These are phyloP conservation scores for Drosophila bipectinata DNA, from an alignment of 1,140 invertebrate species.

Conservation along the genomic window DNA sequence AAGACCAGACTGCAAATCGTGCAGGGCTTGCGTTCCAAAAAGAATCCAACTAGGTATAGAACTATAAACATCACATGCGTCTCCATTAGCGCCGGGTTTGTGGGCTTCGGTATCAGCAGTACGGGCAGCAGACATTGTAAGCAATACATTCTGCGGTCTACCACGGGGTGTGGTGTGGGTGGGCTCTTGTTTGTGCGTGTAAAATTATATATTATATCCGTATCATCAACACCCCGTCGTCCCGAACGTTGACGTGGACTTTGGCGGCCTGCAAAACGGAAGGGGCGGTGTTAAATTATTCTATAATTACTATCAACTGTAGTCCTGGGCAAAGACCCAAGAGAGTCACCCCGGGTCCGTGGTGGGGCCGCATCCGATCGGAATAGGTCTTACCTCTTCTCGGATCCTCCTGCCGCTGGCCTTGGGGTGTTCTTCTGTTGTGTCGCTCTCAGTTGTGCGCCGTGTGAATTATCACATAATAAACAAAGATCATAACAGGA, in stretches of 20 bases:
- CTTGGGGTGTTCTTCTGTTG: constrained; percentile 10
- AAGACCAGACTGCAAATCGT: constrained; percentile 98
- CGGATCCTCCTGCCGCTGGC: constrained; percentile 14
- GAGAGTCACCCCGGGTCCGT: constrained; percentile 27
- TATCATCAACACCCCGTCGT: constrained; percentile 4
- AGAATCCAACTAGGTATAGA: constrained; percentile 96
- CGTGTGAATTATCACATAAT: constrained; percentile 62
- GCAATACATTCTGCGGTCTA: constrained; percentile 93
- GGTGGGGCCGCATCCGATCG: background rate
- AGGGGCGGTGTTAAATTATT: constrained; percentile 21
- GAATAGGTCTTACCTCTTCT: constrained; percentile 18
- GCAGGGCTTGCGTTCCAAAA: constrained; percentile 97
- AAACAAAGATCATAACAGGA: constrained; percentile 32
- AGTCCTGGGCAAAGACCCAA: constrained; percentile 47
- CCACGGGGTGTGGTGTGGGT: constrained; percentile 24
- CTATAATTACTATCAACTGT: constrained; percentile 56
- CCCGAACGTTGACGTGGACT: constrained; percentile 41
- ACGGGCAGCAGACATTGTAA: constrained; percentile 99
- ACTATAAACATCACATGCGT: constrained; percentile 99
- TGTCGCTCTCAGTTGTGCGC: constrained; percentile 53
- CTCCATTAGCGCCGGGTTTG: constrained; percentile 96
- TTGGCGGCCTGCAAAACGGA: constrained; percentile 24
- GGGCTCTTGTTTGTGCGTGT: constrained; percentile 5
- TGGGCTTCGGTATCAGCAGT: constrained; percentile 97
- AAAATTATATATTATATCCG: background rate